Conservation (phyloP, 2,113 vertebrate genomes). For the Microcebus lehilahytsara region DNA sequence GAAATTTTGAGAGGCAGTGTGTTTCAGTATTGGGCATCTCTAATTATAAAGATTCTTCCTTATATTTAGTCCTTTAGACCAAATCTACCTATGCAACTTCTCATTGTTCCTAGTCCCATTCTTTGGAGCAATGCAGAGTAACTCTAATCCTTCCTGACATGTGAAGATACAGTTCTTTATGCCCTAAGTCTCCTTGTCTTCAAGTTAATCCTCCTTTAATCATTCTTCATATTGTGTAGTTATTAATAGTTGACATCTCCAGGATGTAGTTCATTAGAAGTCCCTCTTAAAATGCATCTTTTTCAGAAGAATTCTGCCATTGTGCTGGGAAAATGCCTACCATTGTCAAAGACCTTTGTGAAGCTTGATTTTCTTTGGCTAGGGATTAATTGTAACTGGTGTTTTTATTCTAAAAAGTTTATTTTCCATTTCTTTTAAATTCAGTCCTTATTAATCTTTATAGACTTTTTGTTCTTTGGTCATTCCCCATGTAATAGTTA, state of each 20-base stretch:
- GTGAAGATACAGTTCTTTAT: neutral
- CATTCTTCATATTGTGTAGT: neutral
- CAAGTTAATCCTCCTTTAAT: slow-evolving; percentile 1
- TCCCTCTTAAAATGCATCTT: slow-evolving; percentile 11
- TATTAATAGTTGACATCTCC: neutral
- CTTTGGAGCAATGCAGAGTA: neutral
- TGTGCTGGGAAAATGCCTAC: neutral
- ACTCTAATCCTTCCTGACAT: neutral
- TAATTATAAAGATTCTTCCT: neutral
- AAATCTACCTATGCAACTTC: neutral
- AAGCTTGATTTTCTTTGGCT: slow-evolving; percentile 47
- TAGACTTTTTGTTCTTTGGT: slow-evolving; percentile 9
- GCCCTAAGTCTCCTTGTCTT: neutral
- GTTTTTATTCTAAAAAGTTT: slow-evolving; percentile 22
- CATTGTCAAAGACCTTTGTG: neutral
- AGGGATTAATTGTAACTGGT: slow-evolving; percentile 29
- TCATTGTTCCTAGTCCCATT: neutral
- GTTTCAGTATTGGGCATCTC: slow-evolving; percentile 14
- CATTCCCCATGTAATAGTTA: neutral
- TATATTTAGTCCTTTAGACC: neutral
- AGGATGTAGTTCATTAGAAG: neutral
- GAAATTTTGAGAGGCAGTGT: neutral
- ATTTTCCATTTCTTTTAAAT: slow-evolving; percentile 22
- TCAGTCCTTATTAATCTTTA: neutral
- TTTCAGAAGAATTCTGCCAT: neutral